Percentiles rank a stretch among this genome's conserved stretches.
phyloP scores from a whole-genome alignment of 2,113 vertebrate species.

The Herpailurus yagouaroundi region DNA sequence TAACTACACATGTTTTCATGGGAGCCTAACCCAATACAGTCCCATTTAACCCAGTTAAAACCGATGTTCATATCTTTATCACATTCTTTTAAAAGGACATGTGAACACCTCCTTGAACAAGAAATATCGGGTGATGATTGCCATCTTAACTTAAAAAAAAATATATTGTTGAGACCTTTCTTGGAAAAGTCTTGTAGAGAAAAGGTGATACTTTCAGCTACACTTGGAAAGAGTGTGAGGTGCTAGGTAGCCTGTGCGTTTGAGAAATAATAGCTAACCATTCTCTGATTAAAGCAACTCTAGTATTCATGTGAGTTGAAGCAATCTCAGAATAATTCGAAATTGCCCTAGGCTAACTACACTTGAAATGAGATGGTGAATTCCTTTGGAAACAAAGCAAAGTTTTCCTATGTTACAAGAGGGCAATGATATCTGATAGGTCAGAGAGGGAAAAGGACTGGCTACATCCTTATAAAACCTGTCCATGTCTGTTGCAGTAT shows the following conservation, averaged over 20 bases:
- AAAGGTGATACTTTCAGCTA: conserved; percentile 47
- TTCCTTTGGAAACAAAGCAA: conserved; percentile 54
- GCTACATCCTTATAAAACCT: neutral
- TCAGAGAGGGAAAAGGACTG: neutral
- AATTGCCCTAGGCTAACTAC: conserved; percentile 62
- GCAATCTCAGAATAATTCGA: conserved; percentile 63
- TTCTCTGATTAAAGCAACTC: conserved; percentile 71
- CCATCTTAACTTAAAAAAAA: conserved; percentile 5
- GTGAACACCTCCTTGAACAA: neutral
- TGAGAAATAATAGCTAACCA: conserved; percentile 66
- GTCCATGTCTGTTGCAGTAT: neutral
- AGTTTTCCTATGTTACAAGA: conserved; percentile 30
- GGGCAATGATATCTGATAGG: neutral
- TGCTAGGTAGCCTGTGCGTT: conserved; percentile 57
- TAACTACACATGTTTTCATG: neutral
- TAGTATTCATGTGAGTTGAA: conserved; percentile 25
- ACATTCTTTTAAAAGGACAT: neutral
- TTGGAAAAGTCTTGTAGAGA: conserved; percentile 11
- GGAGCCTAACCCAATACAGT: neutral
- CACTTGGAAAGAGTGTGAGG: conserved; percentile 19
- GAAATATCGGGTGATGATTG: conserved; percentile 28
- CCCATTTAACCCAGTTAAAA: neutral
- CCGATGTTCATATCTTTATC: neutral
- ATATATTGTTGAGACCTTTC: neutral
- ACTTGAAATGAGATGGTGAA: conserved; percentile 42